phyloP scores from a whole-genome alignment of 2,113 vertebrate genomes.

The Brachyhypopomus occidentalis region DNA sequence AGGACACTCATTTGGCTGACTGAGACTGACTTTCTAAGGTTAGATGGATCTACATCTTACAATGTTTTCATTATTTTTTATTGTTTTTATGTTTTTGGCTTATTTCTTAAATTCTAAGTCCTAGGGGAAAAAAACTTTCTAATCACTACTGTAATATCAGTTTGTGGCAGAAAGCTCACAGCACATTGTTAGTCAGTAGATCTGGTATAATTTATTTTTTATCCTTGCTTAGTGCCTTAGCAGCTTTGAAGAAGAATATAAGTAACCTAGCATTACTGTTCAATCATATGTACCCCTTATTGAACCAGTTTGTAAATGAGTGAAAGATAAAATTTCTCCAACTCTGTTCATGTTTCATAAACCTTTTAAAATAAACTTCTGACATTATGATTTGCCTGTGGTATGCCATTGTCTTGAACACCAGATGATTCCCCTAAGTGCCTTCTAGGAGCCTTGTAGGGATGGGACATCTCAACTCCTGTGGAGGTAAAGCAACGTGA shows the following conservation, averaged over 20 bases:
- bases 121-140: too few relatives aligned
- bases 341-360: not conserved
- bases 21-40: not conserved
- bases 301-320: not conserved
- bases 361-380: not conserved
- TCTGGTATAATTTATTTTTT: too few relatives aligned
- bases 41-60: not conserved
- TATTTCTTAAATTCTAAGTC: not conserved
- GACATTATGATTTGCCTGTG: not conserved
- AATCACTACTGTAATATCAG: too few relatives aligned
- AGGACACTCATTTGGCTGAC: conserved; percentile 1
- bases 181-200: too few relatives aligned
- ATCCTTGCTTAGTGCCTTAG: too few relatives aligned
- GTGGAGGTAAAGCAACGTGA: too few relatives aligned
- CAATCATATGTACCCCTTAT: not conserved
- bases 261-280: not conserved
- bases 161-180: too few relatives aligned
- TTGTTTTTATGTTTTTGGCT: not conserved
- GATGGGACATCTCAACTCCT: too few relatives aligned
- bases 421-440: too few relatives aligned
- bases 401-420: too few relatives aligned
- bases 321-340: not conserved
- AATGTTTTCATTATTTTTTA: not conserved
- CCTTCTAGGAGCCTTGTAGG: too few relatives aligned
- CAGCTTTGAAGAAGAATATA: too few relatives aligned